These are phyloP conservation scores for Icerya purchasi DNA, from an alignment of 2,888 invertebrate species.

Conservation along the genomic window DNA sequence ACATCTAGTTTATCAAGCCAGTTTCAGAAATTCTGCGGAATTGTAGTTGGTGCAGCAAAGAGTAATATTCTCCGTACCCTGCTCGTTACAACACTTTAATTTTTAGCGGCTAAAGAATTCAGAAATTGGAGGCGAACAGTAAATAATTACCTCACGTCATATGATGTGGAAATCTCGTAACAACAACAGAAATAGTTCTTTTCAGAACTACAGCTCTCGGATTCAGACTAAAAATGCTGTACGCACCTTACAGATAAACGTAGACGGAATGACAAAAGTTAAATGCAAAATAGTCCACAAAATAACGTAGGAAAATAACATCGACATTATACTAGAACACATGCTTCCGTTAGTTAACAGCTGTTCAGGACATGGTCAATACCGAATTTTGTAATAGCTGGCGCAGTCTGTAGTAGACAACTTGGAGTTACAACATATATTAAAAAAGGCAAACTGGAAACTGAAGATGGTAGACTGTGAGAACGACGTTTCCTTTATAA, in stretches of 20 bases:
- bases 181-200: not conserved
- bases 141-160: not conserved
- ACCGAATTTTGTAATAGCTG: not conserved
- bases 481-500: too few species aligned
- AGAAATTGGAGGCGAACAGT: not conserved
- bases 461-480: not conserved
- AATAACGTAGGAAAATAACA: not conserved
- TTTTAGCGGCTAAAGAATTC: not conserved
- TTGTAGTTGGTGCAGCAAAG: too few species aligned
- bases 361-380: not conserved
- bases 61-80: too few species aligned
- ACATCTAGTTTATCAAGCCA: too few species aligned
- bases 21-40: too few species aligned
- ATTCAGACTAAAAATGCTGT: not conserved
- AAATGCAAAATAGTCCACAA: not conserved
- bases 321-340: not conserved
- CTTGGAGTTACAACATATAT: not conserved
- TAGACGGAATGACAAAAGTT: not conserved
- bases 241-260: not conserved
- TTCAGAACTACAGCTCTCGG: not conserved
- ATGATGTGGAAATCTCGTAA: not conserved
- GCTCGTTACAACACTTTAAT: not conserved
- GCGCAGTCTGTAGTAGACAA: not conserved
- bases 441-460: not conserved
- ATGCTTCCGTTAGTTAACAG: not conserved